A percentile compares a stretch with the other conserved stretches of the same genome.
These are phyloP conservation scores for Oreochromis spilurus DNA, from an alignment of 2,113 vertebrate species.

Conservation along the genomic window DNA sequence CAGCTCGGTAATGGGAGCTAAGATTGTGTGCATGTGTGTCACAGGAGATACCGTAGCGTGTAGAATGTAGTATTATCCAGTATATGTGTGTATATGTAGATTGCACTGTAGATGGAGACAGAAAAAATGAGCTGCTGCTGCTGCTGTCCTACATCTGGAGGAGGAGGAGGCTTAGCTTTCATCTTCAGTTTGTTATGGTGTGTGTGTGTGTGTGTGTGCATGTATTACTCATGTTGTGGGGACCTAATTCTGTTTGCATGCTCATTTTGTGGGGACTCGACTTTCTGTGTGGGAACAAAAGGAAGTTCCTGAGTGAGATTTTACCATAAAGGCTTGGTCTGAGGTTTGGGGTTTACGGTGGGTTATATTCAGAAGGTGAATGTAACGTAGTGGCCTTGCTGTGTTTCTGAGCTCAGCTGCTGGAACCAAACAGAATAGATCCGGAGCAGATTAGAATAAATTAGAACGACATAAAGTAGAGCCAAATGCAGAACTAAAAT, in stretches of 20 bases:
- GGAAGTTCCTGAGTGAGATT: background rate
- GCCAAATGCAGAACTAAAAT: background rate
- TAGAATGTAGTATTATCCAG: background rate
- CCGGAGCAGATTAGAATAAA: slow-evolving; percentile 32
- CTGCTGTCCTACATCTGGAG: slow-evolving; percentile 54
- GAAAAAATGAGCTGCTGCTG: slow-evolving; percentile 4
- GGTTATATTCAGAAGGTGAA: background rate
- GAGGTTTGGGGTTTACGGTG: background rate
- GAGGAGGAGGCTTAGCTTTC: slow-evolving; percentile 56
- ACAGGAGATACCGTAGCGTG: background rate
- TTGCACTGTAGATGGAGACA: background rate
- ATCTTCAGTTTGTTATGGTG: slow-evolving; percentile 38
- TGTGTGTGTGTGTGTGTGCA: background rate
- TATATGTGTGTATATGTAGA: background rate
- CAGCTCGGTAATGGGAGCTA: background rate
- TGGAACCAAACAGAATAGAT: slow-evolving; percentile 25
- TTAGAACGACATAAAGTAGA: background rate
- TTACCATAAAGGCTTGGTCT: background rate
- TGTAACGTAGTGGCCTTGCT: background rate
- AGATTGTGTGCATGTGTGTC: background rate
- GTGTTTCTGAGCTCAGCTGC: slow-evolving; percentile 15
- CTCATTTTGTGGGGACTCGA: background rate
- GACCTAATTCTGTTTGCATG: background rate
- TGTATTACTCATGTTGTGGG: background rate
- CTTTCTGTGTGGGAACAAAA: background rate